phyloP scores from a whole-genome alignment of 2,113 vertebrate genomes.

The Heteronetta atricapilla region DNA sequence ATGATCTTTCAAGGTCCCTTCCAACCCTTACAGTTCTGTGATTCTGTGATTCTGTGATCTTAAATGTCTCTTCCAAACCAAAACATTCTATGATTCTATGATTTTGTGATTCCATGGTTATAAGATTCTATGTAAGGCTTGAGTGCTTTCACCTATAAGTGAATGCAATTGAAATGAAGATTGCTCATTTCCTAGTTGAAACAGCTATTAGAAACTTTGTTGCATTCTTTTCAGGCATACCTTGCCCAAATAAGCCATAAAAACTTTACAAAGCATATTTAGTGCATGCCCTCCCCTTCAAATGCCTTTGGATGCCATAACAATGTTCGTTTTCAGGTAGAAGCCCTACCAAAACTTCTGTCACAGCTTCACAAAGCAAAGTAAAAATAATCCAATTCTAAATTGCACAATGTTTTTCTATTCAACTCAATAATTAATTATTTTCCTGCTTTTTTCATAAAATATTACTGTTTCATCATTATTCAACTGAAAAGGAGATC shows the following conservation, averaged over 20 bases:
- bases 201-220: background rate
- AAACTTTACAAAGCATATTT: background rate
- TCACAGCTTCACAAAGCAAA: background rate
- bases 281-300: background rate
- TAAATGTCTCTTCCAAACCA: background rate
- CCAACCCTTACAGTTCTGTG: too few relatives aligned
- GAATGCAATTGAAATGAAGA: background rate
- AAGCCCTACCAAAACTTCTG: background rate
- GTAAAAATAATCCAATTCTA: background rate
- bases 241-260: background rate
- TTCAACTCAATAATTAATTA: background rate
- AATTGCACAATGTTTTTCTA: background rate
- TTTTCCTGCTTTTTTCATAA: background rate
- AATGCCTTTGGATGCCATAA: background rate
- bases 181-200: background rate
- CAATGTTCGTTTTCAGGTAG: background rate
- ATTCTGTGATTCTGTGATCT: too few relatives aligned
- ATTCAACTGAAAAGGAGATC: background rate
- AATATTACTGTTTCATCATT: background rate
- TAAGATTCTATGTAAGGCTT: background rate
- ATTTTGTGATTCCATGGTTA: background rate
- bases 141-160: background rate
- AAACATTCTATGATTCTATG: background rate
- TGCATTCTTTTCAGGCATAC: background rate
- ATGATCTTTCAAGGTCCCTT: too few relatives aligned